Evolutionary conservation across 1,140 invertebrate genomes (phyloP), one percentile per base, ranked within the genome.

Genomic region (Copidosoma floridanum): DNA sequence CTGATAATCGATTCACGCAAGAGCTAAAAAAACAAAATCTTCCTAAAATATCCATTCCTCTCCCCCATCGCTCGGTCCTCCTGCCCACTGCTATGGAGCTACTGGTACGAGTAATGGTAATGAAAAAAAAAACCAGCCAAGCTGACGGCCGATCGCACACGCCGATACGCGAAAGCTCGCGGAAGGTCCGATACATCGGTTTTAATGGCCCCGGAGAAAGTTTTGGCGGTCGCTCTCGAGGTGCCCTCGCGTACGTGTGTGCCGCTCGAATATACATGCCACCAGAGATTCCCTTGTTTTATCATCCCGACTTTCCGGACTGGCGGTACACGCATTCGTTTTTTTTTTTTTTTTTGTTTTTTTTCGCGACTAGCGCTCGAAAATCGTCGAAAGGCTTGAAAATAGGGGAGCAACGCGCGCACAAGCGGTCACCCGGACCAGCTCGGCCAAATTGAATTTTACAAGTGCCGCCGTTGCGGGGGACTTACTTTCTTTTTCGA

Each of bases 191-290:
- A n/a, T n/a, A n/a, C n/a, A n/a, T 54, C 26, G 27, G 38, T 46
- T 55, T 35, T 46, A 55, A 55, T 46, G 41, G 18, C 4, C 38
- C n/a, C 38, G 20, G 52, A 38, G 40, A 54, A 54, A 54, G 52
- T 43, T 32, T 40, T 26, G 26, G 14, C 3, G 26, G n/a, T 3
- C 7, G 41, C 43, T 7, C 4, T 18, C 18, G 6, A 23, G 26
- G 20, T 18, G 43, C 43, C 16, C 21, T 20, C 40, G 1, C 10
- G 18, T n/a, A 18, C n/a, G 16, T 41, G 16, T 41, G 16, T 41
- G 40, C 10, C 21, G 2, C 3, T 11, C 2, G 10, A 43, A 3
- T 32, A 32, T 32, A 32, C 29, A 32, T 12, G 29, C n/a, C n/a
- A n/a, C n/a, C n/a, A n/a, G n/a, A n/a, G n/a, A n/a, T n/a, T n/a